phyloP scores from a whole-genome alignment of 2,113 vertebrate genomes.

The Lagopus leucura region DNA sequence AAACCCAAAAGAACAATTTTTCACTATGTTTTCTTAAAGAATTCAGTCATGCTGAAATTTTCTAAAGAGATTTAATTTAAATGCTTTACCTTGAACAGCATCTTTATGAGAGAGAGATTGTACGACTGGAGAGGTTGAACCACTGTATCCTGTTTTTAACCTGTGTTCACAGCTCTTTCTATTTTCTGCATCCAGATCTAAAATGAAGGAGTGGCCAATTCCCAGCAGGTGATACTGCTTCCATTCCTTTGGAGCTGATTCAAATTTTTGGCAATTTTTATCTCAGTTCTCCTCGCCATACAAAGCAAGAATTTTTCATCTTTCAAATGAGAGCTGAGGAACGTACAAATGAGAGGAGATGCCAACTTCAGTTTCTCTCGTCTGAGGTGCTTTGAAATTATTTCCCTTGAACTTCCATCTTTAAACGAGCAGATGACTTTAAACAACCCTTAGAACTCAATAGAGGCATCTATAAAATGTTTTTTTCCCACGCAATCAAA shows the following conservation, averaged over 20 bases:
- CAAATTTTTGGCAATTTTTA: neutral
- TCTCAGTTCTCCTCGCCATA: neutral
- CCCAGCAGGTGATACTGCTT: neutral
- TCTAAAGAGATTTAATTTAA: neutral
- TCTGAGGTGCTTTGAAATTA: slow-evolving; percentile 65
- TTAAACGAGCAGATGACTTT: slow-evolving; percentile 51
- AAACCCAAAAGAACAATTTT: neutral
- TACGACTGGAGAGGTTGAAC: neutral
- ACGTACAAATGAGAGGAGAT: slow-evolving; percentile 47
- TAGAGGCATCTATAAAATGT: slow-evolving; percentile 40
- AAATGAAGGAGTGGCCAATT: neutral
- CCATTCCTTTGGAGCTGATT: neutral
- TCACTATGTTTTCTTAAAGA: neutral
- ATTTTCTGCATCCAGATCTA: neutral
- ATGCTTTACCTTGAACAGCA: neutral
- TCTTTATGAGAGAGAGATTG: neutral
- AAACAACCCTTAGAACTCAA: slow-evolving; percentile 64
- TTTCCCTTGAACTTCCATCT: slow-evolving; percentile 65
- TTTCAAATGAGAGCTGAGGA: slow-evolving; percentile 16
- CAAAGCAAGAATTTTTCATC: neutral
- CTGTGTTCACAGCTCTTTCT: neutral
- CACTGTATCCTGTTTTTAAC: neutral
- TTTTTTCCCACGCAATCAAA: slow-evolving; percentile 65
- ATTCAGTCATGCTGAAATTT: neutral
- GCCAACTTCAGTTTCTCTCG: neutral